phyloP scores from a whole-genome alignment of 2,797 vertebrate species.

The Amblyopsis hoosieri region DNA sequence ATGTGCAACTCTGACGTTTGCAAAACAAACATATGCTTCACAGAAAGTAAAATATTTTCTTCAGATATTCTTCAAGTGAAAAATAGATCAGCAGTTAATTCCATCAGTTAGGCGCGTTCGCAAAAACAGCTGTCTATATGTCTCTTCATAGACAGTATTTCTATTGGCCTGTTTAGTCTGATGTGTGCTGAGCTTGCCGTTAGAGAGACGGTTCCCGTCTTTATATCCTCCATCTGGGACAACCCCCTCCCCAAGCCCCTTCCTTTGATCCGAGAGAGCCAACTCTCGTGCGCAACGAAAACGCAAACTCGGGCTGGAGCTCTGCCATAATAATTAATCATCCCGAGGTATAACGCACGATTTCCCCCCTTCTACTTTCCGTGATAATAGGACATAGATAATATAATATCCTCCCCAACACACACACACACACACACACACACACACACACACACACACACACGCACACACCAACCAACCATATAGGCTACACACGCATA shows the following conservation, averaged over 20 bases:
- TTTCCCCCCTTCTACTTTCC: slow-evolving; percentile 8
- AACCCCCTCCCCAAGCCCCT: slow-evolving; percentile 79
- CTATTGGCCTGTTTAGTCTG: slow-evolving; percentile 45
- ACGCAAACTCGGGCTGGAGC: slow-evolving; percentile 74
- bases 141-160: slow-evolving; percentile 43
- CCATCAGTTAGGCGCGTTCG: slow-evolving; percentile 22
- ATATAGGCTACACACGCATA: no score
- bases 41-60: background rate
- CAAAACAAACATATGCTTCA: slow-evolving; percentile 25
- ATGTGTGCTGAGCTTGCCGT: slow-evolving; percentile 66
- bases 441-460: no score
- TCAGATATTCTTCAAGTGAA: slow-evolving; percentile 24
- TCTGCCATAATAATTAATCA: slow-evolving; percentile 80
- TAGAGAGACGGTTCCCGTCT: slow-evolving; percentile 56
- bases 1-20: slow-evolving; percentile 50
- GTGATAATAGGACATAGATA: no score
- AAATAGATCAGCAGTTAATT: slow-evolving; percentile 53
- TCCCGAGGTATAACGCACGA: slow-evolving; percentile 45
- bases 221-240: slow-evolving; percentile 66
- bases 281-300: slow-evolving; percentile 68
- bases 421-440: no score
- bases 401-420: no score
- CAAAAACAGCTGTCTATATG: slow-evolving; percentile 8
- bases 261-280: slow-evolving; percentile 56
- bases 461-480: no score